Evolutionary conservation across 2,888 invertebrate species (phyloP).

Genomic region (Oscheius sp.): DNA sequence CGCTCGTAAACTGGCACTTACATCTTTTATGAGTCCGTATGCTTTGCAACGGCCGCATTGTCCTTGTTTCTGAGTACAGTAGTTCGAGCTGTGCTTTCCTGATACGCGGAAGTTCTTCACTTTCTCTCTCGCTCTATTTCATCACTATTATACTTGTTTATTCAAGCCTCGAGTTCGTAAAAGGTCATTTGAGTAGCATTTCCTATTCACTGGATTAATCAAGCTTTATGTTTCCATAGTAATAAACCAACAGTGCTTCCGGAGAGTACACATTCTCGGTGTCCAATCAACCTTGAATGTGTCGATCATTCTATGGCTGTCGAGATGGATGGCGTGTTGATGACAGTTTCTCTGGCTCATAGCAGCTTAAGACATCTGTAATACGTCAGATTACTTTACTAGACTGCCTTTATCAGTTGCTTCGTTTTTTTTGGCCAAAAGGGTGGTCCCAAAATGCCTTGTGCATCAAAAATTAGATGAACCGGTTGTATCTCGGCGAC

Average conservation of each 20-base stretch:
- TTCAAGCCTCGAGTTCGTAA: not conserved
- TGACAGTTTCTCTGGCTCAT: constrained; percentile 22
- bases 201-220: not conserved
- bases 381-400: not conserved
- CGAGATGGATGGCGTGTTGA: constrained; percentile 30
- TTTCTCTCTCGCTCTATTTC: not conserved
- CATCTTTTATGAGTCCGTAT: constrained; percentile 20
- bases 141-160: not conserved
- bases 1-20: constrained; percentile 24
- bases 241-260: constrained; percentile 12
- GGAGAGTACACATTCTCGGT: constrained; percentile 28
- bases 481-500: constrained; percentile 15
- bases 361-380: constrained; percentile 5
- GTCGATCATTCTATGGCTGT: constrained; percentile 27
- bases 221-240: constrained; percentile 1
- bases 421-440: not conserved
- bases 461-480: constrained; percentile 14
- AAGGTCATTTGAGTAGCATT: not conserved
- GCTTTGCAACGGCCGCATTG: not conserved
- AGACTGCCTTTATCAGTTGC: not conserved
- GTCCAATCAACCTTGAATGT: constrained; percentile 31
- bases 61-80: not conserved
- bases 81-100: not conserved
- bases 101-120: not conserved
- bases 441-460: constrained; percentile 10